phyloP scores from a whole-genome alignment of 1,140 invertebrate genomes.

The Solen grandis region DNA sequence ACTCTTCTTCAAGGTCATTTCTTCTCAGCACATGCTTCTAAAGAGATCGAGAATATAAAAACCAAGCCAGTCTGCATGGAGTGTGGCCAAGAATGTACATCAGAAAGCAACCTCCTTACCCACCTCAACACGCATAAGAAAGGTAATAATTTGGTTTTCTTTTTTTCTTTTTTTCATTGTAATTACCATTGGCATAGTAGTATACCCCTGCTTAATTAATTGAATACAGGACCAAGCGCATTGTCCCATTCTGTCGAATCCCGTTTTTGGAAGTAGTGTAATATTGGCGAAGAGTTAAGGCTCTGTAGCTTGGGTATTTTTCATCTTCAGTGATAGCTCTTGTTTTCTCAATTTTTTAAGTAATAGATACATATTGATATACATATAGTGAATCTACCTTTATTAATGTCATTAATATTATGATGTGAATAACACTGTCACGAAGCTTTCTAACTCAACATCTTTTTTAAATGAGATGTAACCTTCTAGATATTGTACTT shows the following conservation, averaged over 20 bases:
- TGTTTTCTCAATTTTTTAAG: conserved; percentile 2
- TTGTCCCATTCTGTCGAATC: not conserved
- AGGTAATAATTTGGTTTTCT: too few species aligned
- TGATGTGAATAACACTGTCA: conserved; percentile 30
- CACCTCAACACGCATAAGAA: conserved; percentile 78
- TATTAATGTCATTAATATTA: not conserved
- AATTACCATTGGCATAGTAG: not conserved
- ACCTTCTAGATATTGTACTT: not conserved
- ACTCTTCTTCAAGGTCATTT: conserved; percentile 77
- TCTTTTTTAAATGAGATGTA: not conserved
- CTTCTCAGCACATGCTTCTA: conserved; percentile 69
- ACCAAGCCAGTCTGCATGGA: conserved; percentile 72
- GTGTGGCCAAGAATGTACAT: conserved; percentile 78
- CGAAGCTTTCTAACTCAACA: not conserved
- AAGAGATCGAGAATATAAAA: conserved; percentile 58
- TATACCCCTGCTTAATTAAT: not conserved
- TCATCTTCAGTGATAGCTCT: not conserved
- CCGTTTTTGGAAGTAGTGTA: not conserved
- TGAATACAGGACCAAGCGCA: too few species aligned
- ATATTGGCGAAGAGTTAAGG: not conserved
- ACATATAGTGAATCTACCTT: too few species aligned
- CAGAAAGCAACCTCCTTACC: conserved; percentile 76
- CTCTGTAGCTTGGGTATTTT: not conserved
- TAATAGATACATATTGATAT: too few species aligned
- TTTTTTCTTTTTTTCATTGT: not conserved